These are phyloP conservation scores for Danaus plexippus DNA, from an alignment of 1,140 invertebrate species.

Conservation along the genomic window DNA sequence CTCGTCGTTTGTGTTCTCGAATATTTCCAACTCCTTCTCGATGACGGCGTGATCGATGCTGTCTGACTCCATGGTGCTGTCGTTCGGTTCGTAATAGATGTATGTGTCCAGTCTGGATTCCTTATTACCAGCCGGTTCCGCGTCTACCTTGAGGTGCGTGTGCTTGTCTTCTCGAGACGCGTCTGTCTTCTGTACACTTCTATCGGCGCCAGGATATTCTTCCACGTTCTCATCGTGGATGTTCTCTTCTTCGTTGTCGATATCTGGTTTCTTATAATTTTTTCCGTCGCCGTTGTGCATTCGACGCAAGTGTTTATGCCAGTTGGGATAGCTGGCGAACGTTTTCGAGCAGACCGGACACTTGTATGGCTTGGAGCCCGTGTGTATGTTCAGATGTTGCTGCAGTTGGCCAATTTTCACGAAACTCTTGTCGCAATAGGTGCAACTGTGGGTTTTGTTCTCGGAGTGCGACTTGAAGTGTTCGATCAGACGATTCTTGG, in stretches of 20 bases:
- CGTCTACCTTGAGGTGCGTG: not conserved
- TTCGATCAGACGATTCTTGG: constrained; percentile 36
- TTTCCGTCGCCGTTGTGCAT: constrained; percentile 42
- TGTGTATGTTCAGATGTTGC: constrained; percentile 53
- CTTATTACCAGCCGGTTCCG: not conserved
- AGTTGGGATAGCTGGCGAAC: constrained; percentile 47
- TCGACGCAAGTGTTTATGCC: constrained; percentile 42
- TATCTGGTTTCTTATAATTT: constrained; percentile 15
- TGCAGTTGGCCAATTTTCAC: constrained; percentile 28
- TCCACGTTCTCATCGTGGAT: constrained; percentile 6
- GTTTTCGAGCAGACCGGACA: constrained; percentile 46
- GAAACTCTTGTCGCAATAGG: constrained; percentile 48
- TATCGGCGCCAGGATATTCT: not conserved
- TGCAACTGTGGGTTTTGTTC: constrained; percentile 35
- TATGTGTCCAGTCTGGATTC: constrained; percentile 14
- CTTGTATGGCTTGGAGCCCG: constrained; percentile 37
- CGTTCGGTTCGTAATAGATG: constrained; percentile 23
- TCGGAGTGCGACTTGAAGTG: constrained; percentile 47
- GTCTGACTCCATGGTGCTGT: constrained; percentile 31
- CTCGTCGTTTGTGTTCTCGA: constrained; percentile 18
- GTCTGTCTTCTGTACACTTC: constrained; percentile 1
- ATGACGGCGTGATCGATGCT: constrained; percentile 28
- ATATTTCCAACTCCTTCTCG: constrained; percentile 30
- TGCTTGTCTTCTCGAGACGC: constrained; percentile 5
- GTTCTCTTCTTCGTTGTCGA: constrained; percentile 5